These are phyloP conservation scores for Trematomus bernacchii DNA, from an alignment of 2,797 vertebrate genomes.

Conservation along the genomic window DNA sequence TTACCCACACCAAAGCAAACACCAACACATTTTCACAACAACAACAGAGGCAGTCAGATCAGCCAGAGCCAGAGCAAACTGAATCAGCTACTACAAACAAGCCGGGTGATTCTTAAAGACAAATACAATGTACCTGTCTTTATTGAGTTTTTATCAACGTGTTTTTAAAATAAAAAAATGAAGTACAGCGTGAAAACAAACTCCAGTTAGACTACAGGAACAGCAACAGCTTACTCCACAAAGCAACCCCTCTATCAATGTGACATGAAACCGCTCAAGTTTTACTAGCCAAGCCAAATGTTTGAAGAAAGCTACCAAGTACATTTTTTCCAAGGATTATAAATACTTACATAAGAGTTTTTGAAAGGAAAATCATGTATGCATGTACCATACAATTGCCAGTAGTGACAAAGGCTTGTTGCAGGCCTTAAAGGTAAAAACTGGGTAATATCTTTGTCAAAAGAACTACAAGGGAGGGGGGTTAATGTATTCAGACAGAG, in stretches of 20 bases:
- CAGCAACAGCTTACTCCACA: conserved; percentile 20
- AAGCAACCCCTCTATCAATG: conserved; percentile 31
- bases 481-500: conserved; percentile 60
- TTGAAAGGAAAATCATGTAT: conserved; percentile 25
- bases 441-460: conserved; percentile 62
- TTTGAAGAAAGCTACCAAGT: conserved; percentile 50
- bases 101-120: conserved; percentile 19
- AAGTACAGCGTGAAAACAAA: not conserved
- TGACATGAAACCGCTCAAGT: conserved; percentile 43
- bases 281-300: conserved; percentile 57
- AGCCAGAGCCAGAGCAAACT: conserved; percentile 21
- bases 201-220: not conserved
- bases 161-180: conserved; percentile 15
- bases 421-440: conserved; percentile 38
- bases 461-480: conserved; percentile 49
- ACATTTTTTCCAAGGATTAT: conserved; percentile 53
- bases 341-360: conserved; percentile 58
- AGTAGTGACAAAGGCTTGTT: conserved; percentile 57
- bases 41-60: conserved; percentile 62
- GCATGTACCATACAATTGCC: conserved; percentile 47
- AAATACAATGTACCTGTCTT: conserved; percentile 16
- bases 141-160: conserved; percentile 10
- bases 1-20: conserved; percentile 72
- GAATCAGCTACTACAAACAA: conserved; percentile 18
- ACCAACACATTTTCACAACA: conserved; percentile 65